A percentile compares a stretch with the other conserved stretches of the same genome.
Conservation (phyloP, 2,113 vertebrate species). For the Pedionomus torquatus region DNA sequence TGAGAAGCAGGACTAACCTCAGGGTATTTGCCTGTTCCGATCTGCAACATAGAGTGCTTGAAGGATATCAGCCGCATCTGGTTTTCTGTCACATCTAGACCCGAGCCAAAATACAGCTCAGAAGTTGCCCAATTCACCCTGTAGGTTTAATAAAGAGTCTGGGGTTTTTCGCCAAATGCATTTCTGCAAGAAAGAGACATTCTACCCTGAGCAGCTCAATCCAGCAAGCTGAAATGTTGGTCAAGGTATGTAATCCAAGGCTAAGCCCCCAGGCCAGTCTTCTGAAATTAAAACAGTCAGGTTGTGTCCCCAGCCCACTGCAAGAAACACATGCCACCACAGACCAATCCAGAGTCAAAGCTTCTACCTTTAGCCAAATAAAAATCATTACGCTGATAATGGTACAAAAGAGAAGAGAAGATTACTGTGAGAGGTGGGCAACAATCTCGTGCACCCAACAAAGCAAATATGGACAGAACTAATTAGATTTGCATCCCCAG, state of each 20-base stretch:
- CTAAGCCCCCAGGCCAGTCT: background rate
- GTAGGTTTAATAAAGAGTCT: background rate
- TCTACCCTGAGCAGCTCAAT: background rate
- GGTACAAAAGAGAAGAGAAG: background rate
- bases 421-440: background rate
- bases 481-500: background rate
- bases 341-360: background rate
- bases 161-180: background rate
- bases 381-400: background rate
- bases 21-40: background rate
- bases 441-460: background rate
- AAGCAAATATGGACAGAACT: background rate
- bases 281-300: background rate
- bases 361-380: background rate
- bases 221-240: background rate
- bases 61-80: background rate
- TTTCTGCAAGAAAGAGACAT: background rate
- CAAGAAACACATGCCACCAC: background rate
- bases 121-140: background rate
- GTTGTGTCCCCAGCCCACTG: background rate
- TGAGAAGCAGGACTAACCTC: background rate
- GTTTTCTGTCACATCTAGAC: background rate
- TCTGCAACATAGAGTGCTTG: background rate
- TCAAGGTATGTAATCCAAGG: rapidly evolving
- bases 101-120: background rate